Evolutionary conservation across 2,113 vertebrate species (phyloP), one percentile per base, ranked within the genome.

Genomic region (human (Homo sapiens)): DNA sequence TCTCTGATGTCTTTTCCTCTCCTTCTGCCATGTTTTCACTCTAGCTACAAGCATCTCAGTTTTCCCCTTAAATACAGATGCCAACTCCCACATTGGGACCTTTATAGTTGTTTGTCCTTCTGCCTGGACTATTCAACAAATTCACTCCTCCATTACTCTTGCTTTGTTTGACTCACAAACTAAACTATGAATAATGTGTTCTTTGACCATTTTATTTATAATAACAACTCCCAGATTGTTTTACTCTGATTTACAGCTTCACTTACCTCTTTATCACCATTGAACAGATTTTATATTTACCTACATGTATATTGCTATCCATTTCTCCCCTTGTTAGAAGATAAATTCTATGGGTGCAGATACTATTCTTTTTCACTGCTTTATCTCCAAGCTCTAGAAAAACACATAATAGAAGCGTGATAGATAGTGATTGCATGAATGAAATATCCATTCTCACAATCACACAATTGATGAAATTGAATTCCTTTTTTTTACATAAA

Each of bases 41-140:
- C 4, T 57, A 35, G 14, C 18, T 18, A 25, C 14, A 50, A 14
- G 66, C 43, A 11, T 13, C 12, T 78, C 18, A 40, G 68, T 92
- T 45, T n/a, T 45, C 35, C 22, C 11, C 13, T 61, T 10, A 48
- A 64, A n/a, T 79, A 38, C 30, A 45, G 22, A 61, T 38, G 52
- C 10, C 3, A 30, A 0, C 5, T 16, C 6, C 4, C 30, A n/a
- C 22, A 61, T 1, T 57, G 30, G 6, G 18, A 35, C 38, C 11
- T 45, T 48, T 45, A 27, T 30, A 61, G 38, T 48, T 78, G 12
- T 38, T 75, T 38, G 35, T 50, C 43, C 35, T n/a, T 76, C 27
- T 48, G 8, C 40, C 73, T 38, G 22, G 13, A 89, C 48, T 61
- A 75, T 6, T 38, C 27, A 78, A 27, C 2, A 55, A 64, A 12